Base-by-base conservation (phyloP, 2,797 vertebrate species). In the Poeciliopsis infans region DNA sequence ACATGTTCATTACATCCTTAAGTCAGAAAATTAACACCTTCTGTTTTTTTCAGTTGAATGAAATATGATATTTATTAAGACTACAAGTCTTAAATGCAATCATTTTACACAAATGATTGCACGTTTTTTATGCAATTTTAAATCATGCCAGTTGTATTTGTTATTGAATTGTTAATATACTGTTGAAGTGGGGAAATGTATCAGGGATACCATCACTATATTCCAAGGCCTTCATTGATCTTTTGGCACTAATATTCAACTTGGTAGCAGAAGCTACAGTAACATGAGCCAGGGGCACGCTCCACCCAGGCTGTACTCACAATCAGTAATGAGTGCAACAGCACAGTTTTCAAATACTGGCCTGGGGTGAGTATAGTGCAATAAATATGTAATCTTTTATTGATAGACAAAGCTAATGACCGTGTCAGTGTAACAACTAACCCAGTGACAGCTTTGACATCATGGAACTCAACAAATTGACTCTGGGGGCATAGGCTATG, bases 211-310 rank as follows among this genome's bases (percentile, higher is more conserved):
- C 71, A 43, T 49, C 76, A 74, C 88, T 36, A 83, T 88, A 86
- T 91, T 93, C 87, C 84, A 80, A 89, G 80, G 79, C 82, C 71
- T 47, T 5, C 78, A 94, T 94, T 87, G 93, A 95, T 94, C 93
- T 87, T 85, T 82, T 59, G 20, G 64, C 79, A 81, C 79, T 85
- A 84, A 91, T 91, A 77, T 79, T 76, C 81, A 76, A 85, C 89
- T 91, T 82, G 86, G 88, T 83, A 53, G 81, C 76, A 79, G 68
- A 53, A 85, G 78, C 84, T 83, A 72, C 64, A 79, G 90, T 87
- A 86, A 91, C 75, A 28, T 84, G 87, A 94, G 85, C 86, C 84
- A 41, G 80, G 78, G 76, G 85, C 76, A 83, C 74, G 74, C 79
- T 87, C 86, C 81, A 28, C 75, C 74, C 82, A 10, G 43, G 28